Conservation (phyloP, 92 coral and sea anemone species). For the Palythoa grandiflora region DNA sequence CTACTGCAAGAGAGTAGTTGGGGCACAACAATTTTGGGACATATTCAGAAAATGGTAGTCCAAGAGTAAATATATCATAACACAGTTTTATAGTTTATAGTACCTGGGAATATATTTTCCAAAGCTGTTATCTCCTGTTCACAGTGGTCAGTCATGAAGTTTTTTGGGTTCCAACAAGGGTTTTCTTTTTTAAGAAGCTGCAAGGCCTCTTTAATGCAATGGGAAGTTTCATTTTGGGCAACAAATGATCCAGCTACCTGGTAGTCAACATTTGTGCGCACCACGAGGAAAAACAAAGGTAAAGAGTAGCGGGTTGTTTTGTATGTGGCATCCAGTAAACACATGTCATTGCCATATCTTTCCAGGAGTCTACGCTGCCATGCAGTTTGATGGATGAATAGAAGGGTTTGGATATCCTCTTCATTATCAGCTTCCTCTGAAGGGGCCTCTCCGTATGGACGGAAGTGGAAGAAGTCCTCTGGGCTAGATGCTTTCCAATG, state of each 20-base stretch:
- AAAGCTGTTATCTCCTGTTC: conserved; percentile 30
- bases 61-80: background rate
- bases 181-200: background rate
- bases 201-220: conserved; percentile 35
- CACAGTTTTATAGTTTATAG: background rate
- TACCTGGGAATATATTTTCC: conserved; percentile 30
- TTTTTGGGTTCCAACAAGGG: conserved; percentile 21
- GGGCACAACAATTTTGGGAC: background rate
- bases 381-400: background rate
- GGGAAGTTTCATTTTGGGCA: background rate
- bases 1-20: background rate
- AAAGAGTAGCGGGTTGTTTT: background rate
- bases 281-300: conserved; percentile 3
- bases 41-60: background rate
- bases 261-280: background rate
- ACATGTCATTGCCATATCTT: background rate
- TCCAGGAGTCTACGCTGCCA: background rate
- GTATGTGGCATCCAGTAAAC: background rate
- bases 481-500: too few species aligned
- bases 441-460: background rate
- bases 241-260: background rate
- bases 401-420: background rate
- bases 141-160: conserved; percentile 40
- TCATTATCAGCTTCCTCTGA: background rate
- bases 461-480: too few species aligned